phyloP scores from a whole-genome alignment of 2,888 invertebrate genomes.

The Chrysotoxum bicinctum region DNA sequence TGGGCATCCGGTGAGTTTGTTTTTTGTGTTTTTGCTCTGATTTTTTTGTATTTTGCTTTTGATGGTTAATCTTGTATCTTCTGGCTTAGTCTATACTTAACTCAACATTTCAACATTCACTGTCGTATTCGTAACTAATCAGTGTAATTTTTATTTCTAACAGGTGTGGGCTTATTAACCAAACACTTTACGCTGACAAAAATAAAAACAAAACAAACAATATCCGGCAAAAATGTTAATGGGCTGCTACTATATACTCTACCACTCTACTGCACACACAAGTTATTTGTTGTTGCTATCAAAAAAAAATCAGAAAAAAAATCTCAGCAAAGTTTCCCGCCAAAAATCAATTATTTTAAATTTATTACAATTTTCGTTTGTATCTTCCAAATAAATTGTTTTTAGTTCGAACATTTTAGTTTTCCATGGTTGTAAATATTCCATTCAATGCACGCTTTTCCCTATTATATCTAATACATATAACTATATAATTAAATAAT shows the following conservation, averaged over 20 bases:
- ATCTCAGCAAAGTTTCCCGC: slow-evolving; percentile 67
- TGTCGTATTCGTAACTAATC: slow-evolving; percentile 64
- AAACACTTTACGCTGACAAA: slow-evolving; percentile 72
- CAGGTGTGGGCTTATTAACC: slow-evolving; percentile 82
- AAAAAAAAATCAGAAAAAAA: slow-evolving; percentile 29
- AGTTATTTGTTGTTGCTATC: slow-evolving; percentile 62
- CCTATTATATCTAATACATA: slow-evolving; percentile 41
- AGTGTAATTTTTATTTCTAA: slow-evolving; percentile 77
- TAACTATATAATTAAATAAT: slow-evolving; percentile 54
- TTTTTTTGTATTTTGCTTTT: not conserved
- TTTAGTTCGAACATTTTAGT: slow-evolving; percentile 55
- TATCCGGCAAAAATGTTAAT: slow-evolving; percentile 68
- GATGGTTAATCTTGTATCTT: slow-evolving; percentile 15
- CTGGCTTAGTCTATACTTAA: slow-evolving; percentile 25
- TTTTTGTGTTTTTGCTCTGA: not conserved
- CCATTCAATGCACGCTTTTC: slow-evolving; percentile 69
- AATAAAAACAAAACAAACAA: slow-evolving; percentile 65
- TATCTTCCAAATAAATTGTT: slow-evolving; percentile 48
- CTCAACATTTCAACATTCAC: slow-evolving; percentile 45
- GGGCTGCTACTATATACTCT: slow-evolving; percentile 70
- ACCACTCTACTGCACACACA: slow-evolving; percentile 65
- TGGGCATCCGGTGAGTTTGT: slow-evolving; percentile 80
- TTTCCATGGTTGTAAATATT: slow-evolving; percentile 68
- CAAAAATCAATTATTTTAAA: slow-evolving; percentile 37
- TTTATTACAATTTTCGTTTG: slow-evolving; percentile 40